phyloP scores from a whole-genome alignment of 2,113 vertebrate genomes.

The Pelecanus crispus region DNA sequence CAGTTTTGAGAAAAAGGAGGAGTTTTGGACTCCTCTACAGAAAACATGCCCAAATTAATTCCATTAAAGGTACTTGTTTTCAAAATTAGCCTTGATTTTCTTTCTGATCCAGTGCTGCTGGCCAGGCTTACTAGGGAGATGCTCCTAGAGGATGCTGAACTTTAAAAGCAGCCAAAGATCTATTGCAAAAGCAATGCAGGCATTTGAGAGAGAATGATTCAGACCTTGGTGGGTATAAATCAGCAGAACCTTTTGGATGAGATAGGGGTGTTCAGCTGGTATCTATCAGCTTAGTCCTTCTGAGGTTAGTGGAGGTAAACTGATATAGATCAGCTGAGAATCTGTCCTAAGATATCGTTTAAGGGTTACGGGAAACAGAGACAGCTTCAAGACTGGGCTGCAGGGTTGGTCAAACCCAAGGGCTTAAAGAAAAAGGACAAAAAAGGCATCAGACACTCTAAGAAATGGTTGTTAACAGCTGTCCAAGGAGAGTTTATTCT shows the following conservation, averaged over 20 bases:
- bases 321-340: neutral
- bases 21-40: neutral
- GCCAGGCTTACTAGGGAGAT: neutral
- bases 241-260: neutral
- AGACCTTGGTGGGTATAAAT: neutral
- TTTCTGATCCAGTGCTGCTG: neutral
- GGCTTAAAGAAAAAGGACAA: neutral
- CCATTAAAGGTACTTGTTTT: neutral
- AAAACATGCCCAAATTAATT: neutral
- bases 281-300: neutral
- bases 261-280: neutral
- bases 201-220: neutral
- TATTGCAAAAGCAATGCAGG: neutral
- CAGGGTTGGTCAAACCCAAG: neutral
- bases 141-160: neutral
- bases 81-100: neutral
- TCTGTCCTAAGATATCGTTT: neutral
- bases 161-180: neutral
- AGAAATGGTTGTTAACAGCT: neutral
- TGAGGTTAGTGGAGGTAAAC: neutral
- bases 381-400: neutral
- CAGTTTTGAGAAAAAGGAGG: neutral
- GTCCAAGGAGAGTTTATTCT: neutral
- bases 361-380: neutral
- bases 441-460: neutral